These are phyloP conservation scores for Macrosteles quadrilineatus DNA, from an alignment of 1,140 invertebrate genomes.

Conservation along the genomic window DNA sequence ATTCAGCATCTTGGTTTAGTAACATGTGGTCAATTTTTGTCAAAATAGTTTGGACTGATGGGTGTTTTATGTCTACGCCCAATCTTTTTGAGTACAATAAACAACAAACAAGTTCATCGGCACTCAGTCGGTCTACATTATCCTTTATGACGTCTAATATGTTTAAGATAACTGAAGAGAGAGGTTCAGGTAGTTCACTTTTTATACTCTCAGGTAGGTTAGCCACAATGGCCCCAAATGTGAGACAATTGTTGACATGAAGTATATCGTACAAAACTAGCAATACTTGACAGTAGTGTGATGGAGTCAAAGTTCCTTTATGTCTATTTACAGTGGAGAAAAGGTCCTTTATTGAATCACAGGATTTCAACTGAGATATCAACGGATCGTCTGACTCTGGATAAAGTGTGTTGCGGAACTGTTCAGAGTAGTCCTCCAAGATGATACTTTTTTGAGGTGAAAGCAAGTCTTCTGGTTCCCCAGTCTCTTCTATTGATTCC, in stretches of 20 bases:
- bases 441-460: not conserved
- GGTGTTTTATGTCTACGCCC: not conserved
- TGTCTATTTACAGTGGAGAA: not conserved
- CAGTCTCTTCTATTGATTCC: too few species aligned
- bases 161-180: too few species aligned
- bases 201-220: too few species aligned
- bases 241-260: too few species aligned
- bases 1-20: not conserved
- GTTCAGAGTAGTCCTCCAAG: not conserved
- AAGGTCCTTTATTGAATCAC: not conserved
- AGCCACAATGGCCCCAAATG: too few species aligned
- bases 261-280: not conserved
- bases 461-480: too few species aligned
- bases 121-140: not conserved
- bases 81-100: slow-evolving; percentile 2
- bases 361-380: not conserved
- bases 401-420: slow-evolving; percentile 2
- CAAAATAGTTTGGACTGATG: not conserved
- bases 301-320: not conserved
- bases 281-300: not conserved
- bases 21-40: not conserved
- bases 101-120: not conserved
- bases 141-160: too few species aligned
- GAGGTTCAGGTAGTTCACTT: too few species aligned
- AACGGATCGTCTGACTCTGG: not conserved